Conservation (phyloP, 2,888 invertebrate species). For the Andrena flavipes region DNA sequence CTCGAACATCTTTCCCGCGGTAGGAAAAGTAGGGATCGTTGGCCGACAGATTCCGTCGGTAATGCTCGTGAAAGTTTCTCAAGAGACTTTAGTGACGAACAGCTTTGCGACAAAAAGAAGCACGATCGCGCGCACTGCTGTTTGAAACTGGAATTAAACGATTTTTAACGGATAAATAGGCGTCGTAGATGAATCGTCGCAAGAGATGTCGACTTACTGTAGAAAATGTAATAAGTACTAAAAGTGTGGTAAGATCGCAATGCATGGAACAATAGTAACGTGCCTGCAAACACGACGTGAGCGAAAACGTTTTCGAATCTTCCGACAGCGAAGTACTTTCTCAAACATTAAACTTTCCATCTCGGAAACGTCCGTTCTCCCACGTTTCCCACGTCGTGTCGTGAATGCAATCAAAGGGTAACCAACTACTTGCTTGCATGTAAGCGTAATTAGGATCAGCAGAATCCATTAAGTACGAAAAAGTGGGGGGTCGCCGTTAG, state of each 20-base stretch:
- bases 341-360: not conserved
- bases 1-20: not conserved
- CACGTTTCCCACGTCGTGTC: slow-evolving; percentile 42
- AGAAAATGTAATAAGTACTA: slow-evolving; percentile 21
- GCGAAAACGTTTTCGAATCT: slow-evolving; percentile 3
- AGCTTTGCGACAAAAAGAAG: not conserved
- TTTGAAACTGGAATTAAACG: slow-evolving; percentile 3
- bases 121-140: not conserved
- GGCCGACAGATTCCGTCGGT: not conserved
- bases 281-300: slow-evolving; percentile 41
- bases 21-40: not conserved
- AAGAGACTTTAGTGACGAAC: not conserved
- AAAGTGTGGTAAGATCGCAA: slow-evolving; percentile 13
- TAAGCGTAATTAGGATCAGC: slow-evolving; percentile 37
- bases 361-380: not conserved
- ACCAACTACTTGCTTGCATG: slow-evolving; percentile 40
- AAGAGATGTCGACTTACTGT: slow-evolving; percentile 1
- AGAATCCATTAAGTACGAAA: slow-evolving; percentile 83
- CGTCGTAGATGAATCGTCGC: not conserved
- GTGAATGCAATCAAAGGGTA: slow-evolving; percentile 26
- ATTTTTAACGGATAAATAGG: not conserved
- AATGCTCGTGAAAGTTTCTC: not conserved
- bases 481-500: slow-evolving; percentile 3
- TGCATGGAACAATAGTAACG: slow-evolving; percentile 42
- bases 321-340: not conserved